Base-by-base conservation (phyloP, 2,888 invertebrate species). In the Aphelenchoides bicaudatus region DNA sequence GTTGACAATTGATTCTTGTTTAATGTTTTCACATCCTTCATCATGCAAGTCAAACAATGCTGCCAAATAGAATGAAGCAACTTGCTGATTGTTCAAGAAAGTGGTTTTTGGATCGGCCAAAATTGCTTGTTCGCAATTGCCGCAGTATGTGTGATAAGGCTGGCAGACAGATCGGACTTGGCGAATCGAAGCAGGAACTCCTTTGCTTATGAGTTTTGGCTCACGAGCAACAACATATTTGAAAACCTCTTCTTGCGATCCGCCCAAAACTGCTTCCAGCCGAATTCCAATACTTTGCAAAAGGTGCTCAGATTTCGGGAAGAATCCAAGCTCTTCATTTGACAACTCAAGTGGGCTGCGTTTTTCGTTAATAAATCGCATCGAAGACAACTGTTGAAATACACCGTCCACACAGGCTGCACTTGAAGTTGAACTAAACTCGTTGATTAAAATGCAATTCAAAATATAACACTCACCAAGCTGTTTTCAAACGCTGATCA, bases 31-130 rank as follows among this genome's bases (percentile, higher is more conserved):
- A 59, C 75, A 75, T 16, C 58, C 62, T n/a, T 59, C 56, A 1
- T 74, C 74, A 59, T 74, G 74, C 6, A 75, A 65, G 49, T 75
- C 73, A 50, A 75, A 75, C 19, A 75, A 59, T 29, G 71, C 75
- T 16, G 68, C 59, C 23, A 75, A 51, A 37, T 73, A 75, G 39
- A 75, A 62, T 13, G 72, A 71, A 51, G 71, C 72, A 34, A 71
- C 70, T 19, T 71, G 63, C n/a, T 73, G 75, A 19, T 70, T 67
- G 6, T 71, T 70, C 21, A 75, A 60, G 63, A 75, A 75, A 56
- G 66, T 56, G 19, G 71, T 71, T 50, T 74, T 69, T 5, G 62
- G 56, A 25, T 65, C 61, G 16, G 71, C 71, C 3, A 46, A 62
- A 31, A 65, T 69, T 5, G 67, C 61, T 49, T 65, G 64, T 10